Evolutionary conservation across 2,888 invertebrate genomes (phyloP).

Genomic region (Nipponacmea schrenckii): DNA sequence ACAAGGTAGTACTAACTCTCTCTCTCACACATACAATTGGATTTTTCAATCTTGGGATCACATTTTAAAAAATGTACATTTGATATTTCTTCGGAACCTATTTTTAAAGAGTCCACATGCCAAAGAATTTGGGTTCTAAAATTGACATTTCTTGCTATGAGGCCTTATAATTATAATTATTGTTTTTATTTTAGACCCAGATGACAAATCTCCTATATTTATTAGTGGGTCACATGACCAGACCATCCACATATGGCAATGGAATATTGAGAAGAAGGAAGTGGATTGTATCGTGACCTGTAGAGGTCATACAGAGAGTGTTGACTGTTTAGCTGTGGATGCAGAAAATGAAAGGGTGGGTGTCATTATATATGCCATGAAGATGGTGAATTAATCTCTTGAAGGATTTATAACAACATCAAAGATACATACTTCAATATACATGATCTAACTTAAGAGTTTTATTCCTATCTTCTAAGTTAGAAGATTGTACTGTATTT

Average conservation of each 20-base stretch:
- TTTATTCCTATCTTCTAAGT: too few relatives aligned
- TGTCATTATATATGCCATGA: not conserved
- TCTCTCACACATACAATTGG: not conserved
- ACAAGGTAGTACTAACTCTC: slow-evolving; percentile 22
- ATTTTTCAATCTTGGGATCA: not conserved
- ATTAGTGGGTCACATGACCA: slow-evolving; percentile 88
- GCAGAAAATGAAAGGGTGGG: slow-evolving; percentile 70
- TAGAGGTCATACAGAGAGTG: slow-evolving; percentile 90
- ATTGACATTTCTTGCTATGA: too few relatives aligned
- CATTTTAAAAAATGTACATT: not conserved
- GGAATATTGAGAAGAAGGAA: slow-evolving; percentile 67
- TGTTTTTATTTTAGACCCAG: slow-evolving; percentile 7
- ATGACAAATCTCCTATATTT: slow-evolving; percentile 49
- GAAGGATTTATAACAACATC: too few relatives aligned
- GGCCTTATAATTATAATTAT: not conserved
- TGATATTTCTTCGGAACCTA: not conserved
- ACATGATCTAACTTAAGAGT: too few relatives aligned
- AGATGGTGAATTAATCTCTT: too few relatives aligned
- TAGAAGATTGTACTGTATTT: too few relatives aligned
- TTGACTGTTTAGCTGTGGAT: slow-evolving; percentile 87
- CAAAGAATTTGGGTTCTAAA: too few relatives aligned
- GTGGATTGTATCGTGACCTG: slow-evolving; percentile 84
- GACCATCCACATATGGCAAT: slow-evolving; percentile 89
- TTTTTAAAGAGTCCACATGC: too few relatives aligned
- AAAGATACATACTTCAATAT: too few relatives aligned